Base-by-base conservation (phyloP, 1,140 invertebrate species). In the Cotesia vestalis region DNA sequence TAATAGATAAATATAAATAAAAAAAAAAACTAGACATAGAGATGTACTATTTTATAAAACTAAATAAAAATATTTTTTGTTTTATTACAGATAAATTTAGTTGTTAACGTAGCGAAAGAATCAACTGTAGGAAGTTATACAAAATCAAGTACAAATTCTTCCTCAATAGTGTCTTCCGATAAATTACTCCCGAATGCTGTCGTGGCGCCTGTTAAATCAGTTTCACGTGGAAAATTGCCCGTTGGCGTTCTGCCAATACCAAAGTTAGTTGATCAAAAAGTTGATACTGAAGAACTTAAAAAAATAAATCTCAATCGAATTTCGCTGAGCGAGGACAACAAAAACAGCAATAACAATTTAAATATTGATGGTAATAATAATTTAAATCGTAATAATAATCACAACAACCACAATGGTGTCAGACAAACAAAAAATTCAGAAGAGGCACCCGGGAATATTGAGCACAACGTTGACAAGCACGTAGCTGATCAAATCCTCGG, bases 241-340 rank as follows among this genome's bases (percentile, higher is more conserved):
- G 60, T 77, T 0, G 86, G 86, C 1, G 86, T 87, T 3, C 76
- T 81, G 12, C 85, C 86, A 2, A 86, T 87, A 40, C 84, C 84
- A 0, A 72, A 79, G 64, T 75, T 87, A 8, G 76, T 78, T 4
- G 71, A 73, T 53, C 64, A 66, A 53, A 77, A 72, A 27, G 55
- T 69, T 34, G 73, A 77, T 6, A 57, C 85, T 14, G 80, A 79
- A 1, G 78, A 78, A 4, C 34, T 9, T 3, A 72, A 73, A 8
- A 73, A 72, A 34, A 67, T 72, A 14, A 73, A 76, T 38, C 52
- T 20, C 51, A 46, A 70, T 52, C 38, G 75, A 52, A 75, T 67
- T 69, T 52, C 52, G 6, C 35, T 57, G n/a, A 62, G 27, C 36
- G 64, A 62, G 55, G 35, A 77, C 38, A 67, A 69, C 14, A 73